Evolutionary conservation across 2,113 vertebrate species (phyloP).

Genomic region (Tyrannus savana): DNA sequence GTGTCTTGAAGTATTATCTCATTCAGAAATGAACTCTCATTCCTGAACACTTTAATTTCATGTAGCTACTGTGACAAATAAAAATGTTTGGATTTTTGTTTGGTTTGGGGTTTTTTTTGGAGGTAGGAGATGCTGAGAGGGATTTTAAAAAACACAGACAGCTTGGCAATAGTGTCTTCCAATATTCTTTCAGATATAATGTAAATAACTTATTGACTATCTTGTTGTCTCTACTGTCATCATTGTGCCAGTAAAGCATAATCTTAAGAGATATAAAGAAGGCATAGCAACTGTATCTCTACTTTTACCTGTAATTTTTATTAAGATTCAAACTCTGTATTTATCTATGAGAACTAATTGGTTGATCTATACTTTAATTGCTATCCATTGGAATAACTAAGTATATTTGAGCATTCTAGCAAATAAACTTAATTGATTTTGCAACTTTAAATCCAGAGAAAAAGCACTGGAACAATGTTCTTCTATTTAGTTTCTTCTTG

Average conservation of each 20-base stretch:
- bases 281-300: background rate
- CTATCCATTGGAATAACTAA: background rate
- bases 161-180: no score
- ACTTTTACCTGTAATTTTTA: background rate
- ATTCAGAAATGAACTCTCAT: background rate
- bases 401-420: background rate
- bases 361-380: background rate
- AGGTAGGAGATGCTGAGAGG: background rate
- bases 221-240: background rate
- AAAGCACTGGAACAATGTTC: background rate
- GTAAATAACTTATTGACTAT: background rate
- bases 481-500: background rate
- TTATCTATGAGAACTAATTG: background rate
- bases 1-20: background rate
- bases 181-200: no score
- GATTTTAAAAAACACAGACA: background rate
- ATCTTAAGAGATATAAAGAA: background rate
- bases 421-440: background rate
- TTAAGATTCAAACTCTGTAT: background rate
- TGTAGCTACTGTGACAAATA: background rate
- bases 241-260: background rate
- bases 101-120: background rate
- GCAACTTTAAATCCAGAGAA: background rate
- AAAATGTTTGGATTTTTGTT: background rate
- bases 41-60: background rate